Percentiles rank a stretch among this genome's conserved stretches.
Evolutionary conservation across 2,113 vertebrate genomes (phyloP).

Genomic region (Pithys albifrons): DNA sequence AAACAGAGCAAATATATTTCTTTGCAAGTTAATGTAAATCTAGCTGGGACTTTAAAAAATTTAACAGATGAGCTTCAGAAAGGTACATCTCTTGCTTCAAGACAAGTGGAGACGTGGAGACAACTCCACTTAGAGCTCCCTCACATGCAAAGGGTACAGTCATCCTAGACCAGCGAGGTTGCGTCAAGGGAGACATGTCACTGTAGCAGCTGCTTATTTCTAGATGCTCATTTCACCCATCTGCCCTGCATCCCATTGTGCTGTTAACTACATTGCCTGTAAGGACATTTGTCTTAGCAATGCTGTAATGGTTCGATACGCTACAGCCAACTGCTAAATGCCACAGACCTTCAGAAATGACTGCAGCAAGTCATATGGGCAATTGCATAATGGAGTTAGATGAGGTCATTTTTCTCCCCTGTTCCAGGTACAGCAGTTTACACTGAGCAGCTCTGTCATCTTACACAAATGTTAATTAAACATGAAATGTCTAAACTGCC

Average conservation of each 20-base stretch:
- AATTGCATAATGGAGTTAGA: background rate
- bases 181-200: conserved; percentile 15
- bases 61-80: background rate
- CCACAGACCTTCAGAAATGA: background rate
- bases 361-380: background rate
- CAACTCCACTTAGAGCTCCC: background rate
- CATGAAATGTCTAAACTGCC: background rate
- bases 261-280: conserved; percentile 11
- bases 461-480: conserved; percentile 10
- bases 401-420: background rate
- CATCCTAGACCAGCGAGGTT: background rate
- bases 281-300: conserved; percentile 27
- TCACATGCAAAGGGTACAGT: background rate
- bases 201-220: conserved; percentile 15
- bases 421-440: background rate
- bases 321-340: conserved; percentile 6
- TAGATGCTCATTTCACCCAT: conserved; percentile 24
- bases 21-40: conserved; percentile 27
- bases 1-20: conserved; percentile 40
- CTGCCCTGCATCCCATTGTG: background rate
- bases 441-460: background rate
- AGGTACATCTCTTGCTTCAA: background rate
- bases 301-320: background rate
- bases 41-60: conserved; percentile 31
- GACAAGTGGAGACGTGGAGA: background rate